Evolutionary conservation across 2,888 invertebrate species (phyloP), one percentile per base, ranked within the genome.

Genomic region (Timema cristinae): DNA sequence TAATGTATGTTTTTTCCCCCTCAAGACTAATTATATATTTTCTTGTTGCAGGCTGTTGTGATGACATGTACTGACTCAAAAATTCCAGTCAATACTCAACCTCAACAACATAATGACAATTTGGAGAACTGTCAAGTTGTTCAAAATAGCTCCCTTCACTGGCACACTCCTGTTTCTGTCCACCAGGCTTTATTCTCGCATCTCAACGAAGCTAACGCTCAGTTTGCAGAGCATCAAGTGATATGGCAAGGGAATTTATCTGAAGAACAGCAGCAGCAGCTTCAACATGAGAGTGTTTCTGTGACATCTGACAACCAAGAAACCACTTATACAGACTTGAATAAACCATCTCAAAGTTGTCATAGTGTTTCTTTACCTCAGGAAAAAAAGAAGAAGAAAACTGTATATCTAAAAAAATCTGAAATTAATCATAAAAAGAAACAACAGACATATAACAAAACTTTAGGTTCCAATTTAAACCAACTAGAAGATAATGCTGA

Each of bases 401-500:
- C 63, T 6, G 11, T 15, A 8, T 11, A n/a, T 9, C 63, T 66
- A 15, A 66, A 56, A 54, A 51, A 48, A 67, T n/a, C 16, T 32
- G 7, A 50, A 67, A 50, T 15, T 11, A 32, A 32, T 32, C 32
- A 32, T 32, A 32, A 32, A 32, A 32, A 32, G 32, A 32, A 32
- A 32, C 32, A 32, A 32, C 32, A 32, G 4, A 32, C 32, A 32
- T 32, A 32, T 32, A 32, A 32, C 32, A 32, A 32, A 32, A 32
- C 32, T 32, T 32, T 32, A 32, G 32, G 32, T 32, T 32, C 51
- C 16, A 13, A 54, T n/a, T 13, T 54, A 13, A 63, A 63, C 63
- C 88, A 88, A 80, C 80, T 91, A 73, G 91, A 91, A 80, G 90
- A 91, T 79, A 90, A 88, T 82, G 88, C 89, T 32, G 81, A 83